These are phyloP conservation scores for Halichoeres trimaculatus DNA, from an alignment of 2,113 vertebrate species.

Conservation along the genomic window DNA sequence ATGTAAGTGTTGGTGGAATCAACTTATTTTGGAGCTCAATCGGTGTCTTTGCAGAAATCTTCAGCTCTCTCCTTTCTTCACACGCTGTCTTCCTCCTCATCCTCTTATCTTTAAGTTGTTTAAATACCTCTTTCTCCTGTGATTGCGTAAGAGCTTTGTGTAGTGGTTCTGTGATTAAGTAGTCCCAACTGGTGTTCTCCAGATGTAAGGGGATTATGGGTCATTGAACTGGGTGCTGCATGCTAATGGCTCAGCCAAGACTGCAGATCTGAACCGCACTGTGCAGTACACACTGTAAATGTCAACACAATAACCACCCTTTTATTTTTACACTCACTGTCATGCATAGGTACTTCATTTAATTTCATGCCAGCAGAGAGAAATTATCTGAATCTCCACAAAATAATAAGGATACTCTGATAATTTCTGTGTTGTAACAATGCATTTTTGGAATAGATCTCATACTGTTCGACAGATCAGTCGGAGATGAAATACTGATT, in stretches of 20 bases:
- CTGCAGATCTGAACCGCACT: background rate
- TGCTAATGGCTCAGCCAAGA: constrained; percentile 5
- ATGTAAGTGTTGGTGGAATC: constrained; percentile 29
- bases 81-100: constrained; percentile 14
- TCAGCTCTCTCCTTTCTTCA: constrained; percentile 7
- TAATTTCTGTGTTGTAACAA: too few species aligned
- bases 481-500: too few species aligned
- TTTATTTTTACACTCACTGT: background rate
- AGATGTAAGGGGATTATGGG: constrained; percentile 61
- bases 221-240: constrained; percentile 45
- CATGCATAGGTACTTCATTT: background rate
- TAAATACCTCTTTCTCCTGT: constrained; percentile 13
- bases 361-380: too few species aligned
- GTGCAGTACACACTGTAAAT: background rate
- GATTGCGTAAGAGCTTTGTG: constrained; percentile 38
- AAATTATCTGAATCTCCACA: too few species aligned
- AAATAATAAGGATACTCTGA: too few species aligned
- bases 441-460: too few species aligned
- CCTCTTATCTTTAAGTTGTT: constrained; percentile 15
- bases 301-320: background rate
- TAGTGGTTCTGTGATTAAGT: constrained; percentile 48
- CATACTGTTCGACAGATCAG: too few species aligned
- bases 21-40: constrained; percentile 30
- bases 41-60: constrained; percentile 15
- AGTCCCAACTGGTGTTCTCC: constrained; percentile 44